phyloP scores from a whole-genome alignment of 2,113 vertebrate genomes.

The Pteropus alecto region DNA sequence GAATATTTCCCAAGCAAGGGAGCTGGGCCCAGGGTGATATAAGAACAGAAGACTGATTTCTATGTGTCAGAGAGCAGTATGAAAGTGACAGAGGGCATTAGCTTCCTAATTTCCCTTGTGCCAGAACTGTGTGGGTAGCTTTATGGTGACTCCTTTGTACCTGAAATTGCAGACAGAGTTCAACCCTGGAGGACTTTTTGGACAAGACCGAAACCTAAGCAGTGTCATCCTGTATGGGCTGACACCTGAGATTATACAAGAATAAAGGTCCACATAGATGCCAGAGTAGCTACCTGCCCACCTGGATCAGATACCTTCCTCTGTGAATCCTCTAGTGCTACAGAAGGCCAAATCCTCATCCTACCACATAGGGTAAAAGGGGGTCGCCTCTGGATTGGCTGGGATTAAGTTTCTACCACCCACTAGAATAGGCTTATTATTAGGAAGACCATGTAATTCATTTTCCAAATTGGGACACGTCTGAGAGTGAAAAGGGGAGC shows the following conservation, averaged over 20 bases:
- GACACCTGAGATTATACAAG: background rate
- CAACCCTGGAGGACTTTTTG: background rate
- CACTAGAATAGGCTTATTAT: background rate
- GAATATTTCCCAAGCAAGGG: background rate
- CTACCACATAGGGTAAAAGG: background rate
- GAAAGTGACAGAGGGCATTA: background rate
- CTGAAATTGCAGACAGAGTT: background rate
- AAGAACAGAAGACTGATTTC: background rate
- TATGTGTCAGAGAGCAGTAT: background rate
- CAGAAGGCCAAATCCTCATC: background rate
- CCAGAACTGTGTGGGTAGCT: background rate
- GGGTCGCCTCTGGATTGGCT: background rate
- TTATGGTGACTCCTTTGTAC: background rate
- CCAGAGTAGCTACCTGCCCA: background rate
- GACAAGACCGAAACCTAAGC: background rate
- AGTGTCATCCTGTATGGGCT: background rate
- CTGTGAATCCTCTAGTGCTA: background rate
- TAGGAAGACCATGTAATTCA: background rate
- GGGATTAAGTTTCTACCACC: background rate
- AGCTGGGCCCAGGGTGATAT: background rate
- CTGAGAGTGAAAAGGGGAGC: background rate
- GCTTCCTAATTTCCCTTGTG: background rate
- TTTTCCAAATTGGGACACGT: background rate
- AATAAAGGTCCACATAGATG: background rate
- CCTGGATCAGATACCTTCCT: background rate